Evolutionary conservation across 1,140 invertebrate species (phyloP).

Genomic region (Bombus ignitus): DNA sequence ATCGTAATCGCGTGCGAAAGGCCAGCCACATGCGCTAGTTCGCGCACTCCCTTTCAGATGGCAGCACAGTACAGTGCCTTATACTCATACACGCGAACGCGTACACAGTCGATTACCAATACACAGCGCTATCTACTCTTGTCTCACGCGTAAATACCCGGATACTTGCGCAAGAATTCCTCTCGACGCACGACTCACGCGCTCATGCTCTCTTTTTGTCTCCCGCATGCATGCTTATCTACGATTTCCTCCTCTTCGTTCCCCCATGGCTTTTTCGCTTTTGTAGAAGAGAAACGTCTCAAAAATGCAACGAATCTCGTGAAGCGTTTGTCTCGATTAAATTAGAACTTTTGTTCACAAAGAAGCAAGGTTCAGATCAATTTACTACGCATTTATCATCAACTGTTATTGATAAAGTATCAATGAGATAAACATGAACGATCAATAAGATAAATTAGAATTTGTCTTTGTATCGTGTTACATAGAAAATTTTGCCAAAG

Average conservation of each 20-base stretch:
- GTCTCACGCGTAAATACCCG: conserved; percentile 56
- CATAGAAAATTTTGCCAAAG: not conserved
- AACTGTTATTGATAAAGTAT: not conserved
- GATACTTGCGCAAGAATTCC: conserved; percentile 60
- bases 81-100: not conserved
- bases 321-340: too few species aligned
- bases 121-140: conserved; percentile 36
- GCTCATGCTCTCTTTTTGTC: conserved; percentile 37
- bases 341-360: not conserved
- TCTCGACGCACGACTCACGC: conserved; percentile 41
- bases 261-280: not conserved
- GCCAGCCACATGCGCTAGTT: conserved; percentile 54
- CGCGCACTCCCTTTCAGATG: conserved; percentile 57
- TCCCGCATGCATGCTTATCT: conserved; percentile 37
- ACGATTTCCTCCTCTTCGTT: not conserved
- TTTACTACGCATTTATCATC: not conserved
- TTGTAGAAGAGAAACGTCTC: not conserved
- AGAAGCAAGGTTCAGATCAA: not conserved
- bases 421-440: not conserved
- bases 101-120: not conserved
- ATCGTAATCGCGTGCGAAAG: conserved; percentile 63
- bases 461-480: too few species aligned
- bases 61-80: conserved; percentile 60
- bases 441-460: too few species aligned
- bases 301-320: not conserved